Base-by-base conservation (phyloP, 2,113 vertebrate genomes). In the Petrocephalus microphthalmus region DNA sequence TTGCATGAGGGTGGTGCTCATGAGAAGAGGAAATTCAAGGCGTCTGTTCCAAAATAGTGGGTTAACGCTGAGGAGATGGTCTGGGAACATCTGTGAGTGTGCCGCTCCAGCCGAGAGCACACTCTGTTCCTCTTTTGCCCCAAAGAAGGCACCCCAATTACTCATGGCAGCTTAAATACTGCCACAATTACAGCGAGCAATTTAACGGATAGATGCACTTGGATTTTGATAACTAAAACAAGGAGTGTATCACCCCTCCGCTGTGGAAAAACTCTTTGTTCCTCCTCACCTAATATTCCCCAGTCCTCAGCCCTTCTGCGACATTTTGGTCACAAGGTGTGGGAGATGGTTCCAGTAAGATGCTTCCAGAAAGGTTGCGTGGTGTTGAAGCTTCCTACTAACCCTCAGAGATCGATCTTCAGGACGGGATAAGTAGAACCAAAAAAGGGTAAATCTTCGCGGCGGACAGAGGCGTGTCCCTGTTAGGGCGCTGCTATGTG, bases 61-160 rank as follows among this genome's bases (percentile, higher is more conserved):
- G 71, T 89, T 89, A 90, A 89, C 78, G 17, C 54, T 85, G 81
- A 89, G 54, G 37, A 90, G 88, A 91, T 89, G 90, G 91, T 92
- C 90, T 92, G 91, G 91, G 90, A 94, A 94, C 93, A 95, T 94
- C 93, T 94, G 94, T 89, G 88, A 91, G 88, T 87, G 87, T 91
- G 93, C 92, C 89, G 87, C 89, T 92, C 89, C 90, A 91, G 91
- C 91, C 89, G 94, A 92, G 93, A 93, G 95, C 92, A 94, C 93
- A 91, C 64, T 92, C 89, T 95, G 95, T 95, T 95, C 95, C 90
- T 88, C 88, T 89, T 85, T 82, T 67, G 33, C 7, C 42, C 88
- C 89, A 87, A 87, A 60, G 83, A 22, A n/a, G 20, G 7, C 42
- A 78, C 51, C 37, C 37, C 1, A 17, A 67, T 74, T 86, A 53